Conservation (phyloP, 2,113 vertebrate species). For the Ameiurus melas region DNA sequence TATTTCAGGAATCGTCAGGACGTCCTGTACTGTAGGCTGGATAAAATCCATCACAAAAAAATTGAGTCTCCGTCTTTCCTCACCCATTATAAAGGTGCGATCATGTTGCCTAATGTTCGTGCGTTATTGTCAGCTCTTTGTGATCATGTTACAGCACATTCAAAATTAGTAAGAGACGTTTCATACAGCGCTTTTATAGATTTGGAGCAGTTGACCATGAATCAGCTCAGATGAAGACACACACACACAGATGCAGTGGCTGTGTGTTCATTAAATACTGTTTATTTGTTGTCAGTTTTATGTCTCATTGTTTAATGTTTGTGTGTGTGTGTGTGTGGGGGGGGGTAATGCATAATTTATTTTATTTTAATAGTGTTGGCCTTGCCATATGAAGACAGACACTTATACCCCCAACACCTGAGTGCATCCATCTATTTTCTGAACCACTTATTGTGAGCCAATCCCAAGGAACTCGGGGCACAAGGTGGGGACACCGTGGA, state of each 20-base stretch:
- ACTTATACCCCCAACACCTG: background rate
- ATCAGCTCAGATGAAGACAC: background rate
- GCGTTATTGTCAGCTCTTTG: conserved; percentile 10
- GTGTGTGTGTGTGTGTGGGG: too few relatives aligned
- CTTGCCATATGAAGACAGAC: background rate
- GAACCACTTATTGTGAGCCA: too few relatives aligned
- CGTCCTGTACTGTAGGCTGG: background rate
- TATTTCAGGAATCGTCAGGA: conserved; percentile 14
- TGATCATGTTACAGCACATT: background rate
- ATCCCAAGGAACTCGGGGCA: too few relatives aligned
- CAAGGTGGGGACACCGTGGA: too few relatives aligned
- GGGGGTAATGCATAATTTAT: background rate
- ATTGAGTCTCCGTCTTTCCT: background rate
- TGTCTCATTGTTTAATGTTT: background rate
- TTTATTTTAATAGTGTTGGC: background rate
- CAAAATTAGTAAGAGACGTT: background rate
- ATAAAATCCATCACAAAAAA: background rate
- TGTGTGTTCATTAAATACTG: background rate
- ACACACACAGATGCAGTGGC: background rate
- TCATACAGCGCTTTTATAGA: background rate
- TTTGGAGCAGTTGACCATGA: background rate
- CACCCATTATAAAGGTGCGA: background rate
- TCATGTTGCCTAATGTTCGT: background rate
- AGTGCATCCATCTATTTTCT: background rate
- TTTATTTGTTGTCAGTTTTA: background rate